Conservation (phyloP, 2,888 invertebrate species). For the Vannuccia rotundouncinata region DNA sequence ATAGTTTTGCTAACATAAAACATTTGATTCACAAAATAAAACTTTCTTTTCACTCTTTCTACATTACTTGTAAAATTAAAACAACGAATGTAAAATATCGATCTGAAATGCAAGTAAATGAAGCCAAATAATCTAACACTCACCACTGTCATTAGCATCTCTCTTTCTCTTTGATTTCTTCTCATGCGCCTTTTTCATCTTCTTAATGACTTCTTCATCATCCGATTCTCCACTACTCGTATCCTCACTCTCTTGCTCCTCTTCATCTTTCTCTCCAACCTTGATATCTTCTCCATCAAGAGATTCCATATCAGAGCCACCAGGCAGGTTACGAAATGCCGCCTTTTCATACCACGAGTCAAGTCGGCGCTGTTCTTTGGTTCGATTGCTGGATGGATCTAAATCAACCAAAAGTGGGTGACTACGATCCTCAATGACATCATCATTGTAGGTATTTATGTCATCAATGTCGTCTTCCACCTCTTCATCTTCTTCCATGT, state of each 20-base stretch:
- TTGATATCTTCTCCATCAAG: conserved; percentile 41
- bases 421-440: neutral
- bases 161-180: conserved; percentile 41
- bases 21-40: too few species aligned
- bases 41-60: too few species aligned
- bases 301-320: conserved; percentile 42
- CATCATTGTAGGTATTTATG: neutral
- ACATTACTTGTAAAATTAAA: too few species aligned
- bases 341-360: conserved; percentile 38
- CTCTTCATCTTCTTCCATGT: conserved; percentile 45
- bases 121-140: conserved; percentile 34
- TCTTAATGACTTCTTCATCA: conserved; percentile 36
- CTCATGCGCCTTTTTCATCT: conserved; percentile 42
- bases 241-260: conserved; percentile 37
- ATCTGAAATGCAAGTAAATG: too few species aligned
- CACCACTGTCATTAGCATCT: conserved; percentile 40
- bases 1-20: too few species aligned
- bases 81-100: too few species aligned
- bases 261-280: conserved; percentile 46
- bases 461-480: conserved; percentile 41
- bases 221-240: conserved; percentile 7
- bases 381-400: neutral
- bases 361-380: conserved; percentile 10
- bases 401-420: conserved; percentile 36
- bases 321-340: conserved; percentile 42